Conservation (phyloP, 1,140 invertebrate genomes). For the Orius laevigatus region DNA sequence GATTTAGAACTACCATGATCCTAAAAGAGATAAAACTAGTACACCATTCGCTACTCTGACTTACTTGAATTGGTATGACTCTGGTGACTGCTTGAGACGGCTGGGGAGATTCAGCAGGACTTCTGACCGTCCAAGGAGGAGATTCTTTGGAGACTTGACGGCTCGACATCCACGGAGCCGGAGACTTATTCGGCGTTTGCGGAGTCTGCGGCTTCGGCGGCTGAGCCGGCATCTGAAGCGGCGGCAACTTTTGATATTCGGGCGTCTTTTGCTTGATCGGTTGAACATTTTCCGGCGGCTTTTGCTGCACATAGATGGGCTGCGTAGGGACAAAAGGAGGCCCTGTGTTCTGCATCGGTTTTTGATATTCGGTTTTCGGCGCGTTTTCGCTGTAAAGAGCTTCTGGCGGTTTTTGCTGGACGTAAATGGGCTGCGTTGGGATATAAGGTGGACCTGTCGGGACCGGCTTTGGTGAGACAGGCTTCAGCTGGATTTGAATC, state of each 20-base stretch:
- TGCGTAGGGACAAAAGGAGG: constrained; percentile 2
- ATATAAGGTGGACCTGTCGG: constrained; percentile 1
- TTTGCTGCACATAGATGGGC: too few relatives aligned
- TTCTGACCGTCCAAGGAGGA: constrained; percentile 18
- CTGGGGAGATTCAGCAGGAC: not conserved
- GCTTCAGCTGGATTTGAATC: not conserved
- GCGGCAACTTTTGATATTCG: not conserved
- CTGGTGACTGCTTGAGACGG: constrained; percentile 22
- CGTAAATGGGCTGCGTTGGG: not conserved
- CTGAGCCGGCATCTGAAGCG: not conserved
- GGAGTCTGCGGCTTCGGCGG: constrained; percentile 4
- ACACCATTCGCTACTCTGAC: too few relatives aligned
- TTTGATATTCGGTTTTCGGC: not conserved
- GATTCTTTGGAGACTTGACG: constrained; percentile 15
- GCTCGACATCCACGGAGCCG: constrained; percentile 40
- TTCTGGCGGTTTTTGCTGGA: too few relatives aligned
- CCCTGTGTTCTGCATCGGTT: not conserved
- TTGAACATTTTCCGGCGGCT: too few relatives aligned
- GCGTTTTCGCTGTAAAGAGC: too few relatives aligned
- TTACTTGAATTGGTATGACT: constrained; percentile 23
- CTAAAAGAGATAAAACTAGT: too few relatives aligned
- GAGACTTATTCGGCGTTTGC: constrained; percentile 32
- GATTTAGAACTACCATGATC: too few relatives aligned
- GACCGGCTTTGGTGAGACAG: not conserved
- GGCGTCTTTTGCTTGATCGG: too few relatives aligned